These are phyloP conservation scores for Trilocha varians DNA, from an alignment of 2,888 invertebrate genomes.

Conservation along the genomic window DNA sequence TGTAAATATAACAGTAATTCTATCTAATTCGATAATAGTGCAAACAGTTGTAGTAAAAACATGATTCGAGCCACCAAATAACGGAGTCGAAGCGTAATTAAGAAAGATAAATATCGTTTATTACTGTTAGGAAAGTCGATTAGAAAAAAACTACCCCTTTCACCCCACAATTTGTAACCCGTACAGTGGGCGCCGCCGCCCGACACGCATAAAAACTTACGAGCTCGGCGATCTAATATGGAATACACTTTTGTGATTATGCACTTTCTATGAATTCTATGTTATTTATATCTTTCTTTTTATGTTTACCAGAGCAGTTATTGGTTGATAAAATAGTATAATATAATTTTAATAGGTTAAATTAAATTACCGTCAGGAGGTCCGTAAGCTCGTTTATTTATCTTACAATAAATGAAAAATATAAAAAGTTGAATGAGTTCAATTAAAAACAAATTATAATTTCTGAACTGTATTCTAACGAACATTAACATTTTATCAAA, in stretches of 20 bases:
- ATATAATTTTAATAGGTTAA: too few species aligned
- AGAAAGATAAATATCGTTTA: conserved; percentile 74
- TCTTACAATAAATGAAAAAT: too few species aligned
- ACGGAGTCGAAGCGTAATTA: conserved; percentile 68
- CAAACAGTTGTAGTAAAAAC: conserved; percentile 56
- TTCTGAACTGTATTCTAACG: too few species aligned
- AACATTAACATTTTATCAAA: too few species aligned
- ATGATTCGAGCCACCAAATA: conserved; percentile 64
- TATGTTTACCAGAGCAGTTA: background rate
- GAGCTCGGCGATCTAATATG: conserved; percentile 19
- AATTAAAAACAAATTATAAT: too few species aligned
- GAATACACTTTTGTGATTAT: conserved; percentile 18
- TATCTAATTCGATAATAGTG: conserved; percentile 65
- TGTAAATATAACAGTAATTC: background rate
- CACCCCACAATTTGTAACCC: conserved; percentile 74
- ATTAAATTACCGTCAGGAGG: too few species aligned
- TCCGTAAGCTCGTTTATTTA: too few species aligned
- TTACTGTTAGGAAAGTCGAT: conserved; percentile 73
- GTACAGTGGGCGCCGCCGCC: conserved; percentile 63
- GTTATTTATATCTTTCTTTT: background rate
- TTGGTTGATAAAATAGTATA: too few species aligned
- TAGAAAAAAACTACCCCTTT: conserved; percentile 73
- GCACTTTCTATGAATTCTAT: conserved; percentile 20
- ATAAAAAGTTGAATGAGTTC: too few species aligned
- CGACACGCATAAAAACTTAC: conserved; percentile 63